These are phyloP conservation scores for Campoplex capitator DNA, from an alignment of 2,888 invertebrate species.

Conservation along the genomic window DNA sequence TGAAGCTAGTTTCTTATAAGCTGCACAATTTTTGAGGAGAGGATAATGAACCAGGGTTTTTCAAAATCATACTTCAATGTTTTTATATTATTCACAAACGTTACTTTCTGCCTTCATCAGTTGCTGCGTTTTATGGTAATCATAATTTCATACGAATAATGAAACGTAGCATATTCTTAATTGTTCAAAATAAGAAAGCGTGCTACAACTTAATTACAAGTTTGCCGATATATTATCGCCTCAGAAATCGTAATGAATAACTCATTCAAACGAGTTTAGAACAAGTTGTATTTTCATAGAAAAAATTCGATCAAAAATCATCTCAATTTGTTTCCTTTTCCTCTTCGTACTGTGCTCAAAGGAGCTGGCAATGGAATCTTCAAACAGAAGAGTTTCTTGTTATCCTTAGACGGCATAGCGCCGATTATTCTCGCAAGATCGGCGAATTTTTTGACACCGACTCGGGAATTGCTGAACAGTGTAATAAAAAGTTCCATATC, in stretches of 20 bases:
- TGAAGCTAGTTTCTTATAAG: neutral
- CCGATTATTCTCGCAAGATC: conserved; percentile 78
- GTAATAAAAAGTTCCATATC: conserved; percentile 78
- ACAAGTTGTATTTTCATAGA: neutral
- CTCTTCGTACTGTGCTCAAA: conserved; percentile 61
- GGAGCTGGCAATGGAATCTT: conserved; percentile 80
- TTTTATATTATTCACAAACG: conserved; percentile 1
- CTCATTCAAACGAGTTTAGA: neutral
- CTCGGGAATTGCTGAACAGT: conserved; percentile 70
- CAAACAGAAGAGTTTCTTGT: conserved; percentile 76
- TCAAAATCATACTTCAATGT: neutral
- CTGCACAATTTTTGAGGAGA: neutral
- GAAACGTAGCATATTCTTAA: neutral
- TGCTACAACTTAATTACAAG: neutral
- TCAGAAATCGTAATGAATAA: conserved; percentile 1
- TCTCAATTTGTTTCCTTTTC: conserved; percentile 67
- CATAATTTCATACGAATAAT: neutral
- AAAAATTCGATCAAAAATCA: conserved; percentile 19
- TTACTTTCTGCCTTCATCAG: neutral
- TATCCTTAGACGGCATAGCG: conserved; percentile 74
- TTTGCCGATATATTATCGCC: conserved; percentile 6
- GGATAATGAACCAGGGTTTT: neutral
- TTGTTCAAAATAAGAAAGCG: neutral
- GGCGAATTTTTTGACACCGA: conserved; percentile 77
- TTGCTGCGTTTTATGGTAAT: neutral